These are phyloP conservation scores for Dufourea novaeangliae DNA, from an alignment of 1,140 invertebrate genomes.

Conservation along the genomic window DNA sequence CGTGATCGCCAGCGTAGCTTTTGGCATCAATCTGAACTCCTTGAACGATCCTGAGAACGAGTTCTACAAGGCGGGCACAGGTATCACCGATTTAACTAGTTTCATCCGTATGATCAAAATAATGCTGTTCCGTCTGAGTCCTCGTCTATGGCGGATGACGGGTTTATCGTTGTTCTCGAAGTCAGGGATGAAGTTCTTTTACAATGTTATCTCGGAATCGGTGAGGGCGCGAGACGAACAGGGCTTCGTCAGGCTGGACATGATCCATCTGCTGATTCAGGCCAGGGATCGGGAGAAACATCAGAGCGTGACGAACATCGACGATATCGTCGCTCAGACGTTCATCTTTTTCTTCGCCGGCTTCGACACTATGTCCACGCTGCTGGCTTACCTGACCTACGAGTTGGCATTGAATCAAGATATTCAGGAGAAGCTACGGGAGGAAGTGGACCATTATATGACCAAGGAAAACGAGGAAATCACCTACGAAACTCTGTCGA, in stretches of 20 bases:
- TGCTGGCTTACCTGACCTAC: constrained; percentile 81
- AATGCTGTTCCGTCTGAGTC: not conserved
- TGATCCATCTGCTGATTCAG: constrained; percentile 56
- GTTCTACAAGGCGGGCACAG: constrained; percentile 32
- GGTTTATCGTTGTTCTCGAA: not conserved
- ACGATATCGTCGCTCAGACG: constrained; percentile 81
- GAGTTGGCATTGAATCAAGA: constrained; percentile 84
- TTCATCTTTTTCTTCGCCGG: constrained; percentile 84
- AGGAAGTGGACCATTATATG: constrained; percentile 76
- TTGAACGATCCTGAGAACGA: constrained; percentile 49
- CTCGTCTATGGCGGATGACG: not conserved
- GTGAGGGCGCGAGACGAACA: constrained; percentile 12
- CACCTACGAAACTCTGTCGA: constrained; percentile 63
- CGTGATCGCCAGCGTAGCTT: constrained; percentile 53
- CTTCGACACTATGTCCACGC: constrained; percentile 84
- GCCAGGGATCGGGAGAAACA: constrained; percentile 2
- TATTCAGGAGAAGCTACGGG: constrained; percentile 83
- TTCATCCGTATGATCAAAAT: constrained; percentile 15
- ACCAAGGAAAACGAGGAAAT: constrained; percentile 24
- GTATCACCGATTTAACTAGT: not conserved
- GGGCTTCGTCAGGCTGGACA: constrained; percentile 48
- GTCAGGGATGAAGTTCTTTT: constrained; percentile 20
- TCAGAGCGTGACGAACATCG: constrained; percentile 76
- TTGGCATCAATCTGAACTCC: constrained; percentile 53
- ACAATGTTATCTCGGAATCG: constrained; percentile 14